These are phyloP conservation scores for Chironomus riparius DNA, from an alignment of 2,888 invertebrate species.

Conservation along the genomic window DNA sequence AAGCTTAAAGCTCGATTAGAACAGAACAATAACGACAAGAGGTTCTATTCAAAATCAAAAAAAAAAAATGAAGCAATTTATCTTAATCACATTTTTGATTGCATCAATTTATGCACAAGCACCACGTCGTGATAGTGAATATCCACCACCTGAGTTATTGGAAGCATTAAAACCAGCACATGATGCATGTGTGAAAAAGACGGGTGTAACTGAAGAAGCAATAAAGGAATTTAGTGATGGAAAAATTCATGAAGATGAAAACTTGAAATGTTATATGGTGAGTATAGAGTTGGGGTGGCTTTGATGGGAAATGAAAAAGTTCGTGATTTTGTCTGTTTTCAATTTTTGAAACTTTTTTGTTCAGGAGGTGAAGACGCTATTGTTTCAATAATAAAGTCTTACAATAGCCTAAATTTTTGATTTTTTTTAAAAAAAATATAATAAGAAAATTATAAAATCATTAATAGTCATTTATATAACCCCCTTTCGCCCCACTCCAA, in stretches of 20 bases:
- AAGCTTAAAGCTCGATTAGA: too few species aligned
- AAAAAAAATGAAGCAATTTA: too few species aligned
- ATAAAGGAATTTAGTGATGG: slow-evolving; percentile 36
- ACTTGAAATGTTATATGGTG: slow-evolving; percentile 35
- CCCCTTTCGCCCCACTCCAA: too few species aligned
- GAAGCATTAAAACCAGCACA: slow-evolving; percentile 31
- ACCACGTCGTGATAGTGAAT: slow-evolving; percentile 36
- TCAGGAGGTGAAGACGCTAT: too few species aligned
- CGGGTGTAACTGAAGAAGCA: slow-evolving; percentile 33
- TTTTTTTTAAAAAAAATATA: too few species aligned
- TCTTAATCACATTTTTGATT: background rate
- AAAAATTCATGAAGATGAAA: slow-evolving; percentile 34
- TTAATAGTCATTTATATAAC: too few species aligned
- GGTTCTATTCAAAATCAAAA: too few species aligned
- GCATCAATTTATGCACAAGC: slow-evolving; percentile 32
- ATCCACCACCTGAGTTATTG: slow-evolving; percentile 34
- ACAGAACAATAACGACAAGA: too few species aligned
- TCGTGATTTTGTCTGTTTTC: background rate
- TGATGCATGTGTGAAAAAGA: slow-evolving; percentile 33
- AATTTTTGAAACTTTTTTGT: background rate
- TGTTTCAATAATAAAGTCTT: too few species aligned
- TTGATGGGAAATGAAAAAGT: background rate
- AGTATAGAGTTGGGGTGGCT: background rate
- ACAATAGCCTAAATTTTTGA: too few species aligned
- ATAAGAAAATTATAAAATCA: too few species aligned